Evolutionary conservation across 2,888 invertebrate species (phyloP).

Genomic region (Xestia ashworthii): DNA sequence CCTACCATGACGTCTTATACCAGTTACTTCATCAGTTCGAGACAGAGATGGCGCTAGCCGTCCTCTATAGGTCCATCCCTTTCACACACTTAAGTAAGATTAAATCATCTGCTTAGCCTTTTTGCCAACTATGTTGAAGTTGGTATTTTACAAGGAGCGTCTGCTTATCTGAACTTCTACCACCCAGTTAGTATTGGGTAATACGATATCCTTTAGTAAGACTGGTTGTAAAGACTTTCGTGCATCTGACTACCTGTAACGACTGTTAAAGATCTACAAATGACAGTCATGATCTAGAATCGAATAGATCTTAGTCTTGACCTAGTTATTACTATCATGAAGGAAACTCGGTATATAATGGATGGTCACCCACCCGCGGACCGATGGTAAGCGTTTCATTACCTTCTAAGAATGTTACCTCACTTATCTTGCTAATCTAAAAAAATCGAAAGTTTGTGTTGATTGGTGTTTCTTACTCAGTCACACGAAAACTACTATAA

Average conservation of each 20-base stretch:
- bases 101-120: not conserved
- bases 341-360: not conserved
- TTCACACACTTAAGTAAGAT: not conserved
- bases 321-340: not conserved
- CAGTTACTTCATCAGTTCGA: not conserved
- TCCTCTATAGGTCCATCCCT: not conserved
- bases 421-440: too few relatives aligned
- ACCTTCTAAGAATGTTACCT: too few relatives aligned
- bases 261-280: not conserved
- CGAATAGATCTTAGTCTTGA: too few relatives aligned
- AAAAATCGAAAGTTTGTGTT: too few relatives aligned
- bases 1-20: not conserved
- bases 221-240: not conserved
- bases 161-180: not conserved
- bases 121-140: not conserved
- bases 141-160: not conserved
- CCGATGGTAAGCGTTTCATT: not conserved
- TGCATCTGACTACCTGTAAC: not conserved
- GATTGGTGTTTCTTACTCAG: too few relatives aligned
- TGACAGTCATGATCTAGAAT: not conserved
- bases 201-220: not conserved
- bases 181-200: not conserved
- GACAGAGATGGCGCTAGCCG: not conserved
- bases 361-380: not conserved
- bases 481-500: too few relatives aligned